Percentiles rank a stretch among this genome's conserved stretches.
phyloP scores from a whole-genome alignment of 2,797 vertebrate species.

The Scolopax bukidnonensis region DNA sequence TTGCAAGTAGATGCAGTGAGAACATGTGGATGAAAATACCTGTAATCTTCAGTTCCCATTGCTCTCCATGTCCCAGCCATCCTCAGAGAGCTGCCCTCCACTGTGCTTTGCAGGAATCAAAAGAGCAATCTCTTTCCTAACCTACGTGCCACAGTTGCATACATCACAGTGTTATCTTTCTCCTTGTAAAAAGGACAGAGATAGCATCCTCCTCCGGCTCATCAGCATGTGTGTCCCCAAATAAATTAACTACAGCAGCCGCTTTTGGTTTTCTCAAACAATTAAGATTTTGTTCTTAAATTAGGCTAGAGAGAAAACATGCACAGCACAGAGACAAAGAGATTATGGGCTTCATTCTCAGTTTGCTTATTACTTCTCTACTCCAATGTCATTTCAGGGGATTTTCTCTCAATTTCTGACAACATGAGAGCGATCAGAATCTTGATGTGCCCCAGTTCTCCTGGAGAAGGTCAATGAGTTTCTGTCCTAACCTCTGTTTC shows the following conservation, averaged over 20 bases:
- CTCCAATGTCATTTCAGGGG: constrained; percentile 22
- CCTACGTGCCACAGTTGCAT: not conserved
- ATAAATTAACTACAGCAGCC: constrained; percentile 2
- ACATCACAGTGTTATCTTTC: not conserved
- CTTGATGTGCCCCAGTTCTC: not conserved
- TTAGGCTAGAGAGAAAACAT: not conserved
- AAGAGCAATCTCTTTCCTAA: not conserved
- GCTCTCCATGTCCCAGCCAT: not conserved
- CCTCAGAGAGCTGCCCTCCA: not conserved
- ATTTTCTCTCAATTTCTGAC: constrained; percentile 20
- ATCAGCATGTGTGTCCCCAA: not conserved
- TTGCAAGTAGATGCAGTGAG: not conserved
- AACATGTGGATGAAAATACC: not conserved
- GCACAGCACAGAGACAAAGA: not conserved
- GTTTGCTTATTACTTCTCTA: constrained; percentile 4
- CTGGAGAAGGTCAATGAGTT: constrained; percentile 21
- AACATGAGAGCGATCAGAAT: constrained; percentile 25
- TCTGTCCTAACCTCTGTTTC: constrained; percentile 2
- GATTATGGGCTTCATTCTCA: constrained; percentile 34
- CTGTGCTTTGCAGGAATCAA: not conserved
- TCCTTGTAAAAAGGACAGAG: constrained; percentile 34
- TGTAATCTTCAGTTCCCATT: not conserved
- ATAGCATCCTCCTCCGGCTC: constrained; percentile 16
- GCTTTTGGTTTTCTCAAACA: constrained; percentile 37
- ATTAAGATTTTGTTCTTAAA: constrained; percentile 34